phyloP scores from a whole-genome alignment of 1,140 invertebrate species.

The Gryon sp. region DNA sequence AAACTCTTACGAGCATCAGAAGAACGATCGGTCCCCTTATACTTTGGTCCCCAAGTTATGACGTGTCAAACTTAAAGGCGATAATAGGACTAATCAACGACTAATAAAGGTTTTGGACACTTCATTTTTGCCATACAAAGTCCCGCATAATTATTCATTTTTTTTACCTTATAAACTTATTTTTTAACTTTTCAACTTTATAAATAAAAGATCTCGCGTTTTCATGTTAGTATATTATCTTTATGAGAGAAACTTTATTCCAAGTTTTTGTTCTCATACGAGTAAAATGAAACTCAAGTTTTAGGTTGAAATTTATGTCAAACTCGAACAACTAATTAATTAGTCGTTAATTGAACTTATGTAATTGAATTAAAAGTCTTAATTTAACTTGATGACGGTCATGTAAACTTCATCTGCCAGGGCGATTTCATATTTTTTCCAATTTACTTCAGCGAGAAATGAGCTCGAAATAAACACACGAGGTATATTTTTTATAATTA shows the following conservation, averaged over 20 bases:
- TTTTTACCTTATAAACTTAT: not conserved
- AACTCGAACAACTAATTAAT: constrained; percentile 9
- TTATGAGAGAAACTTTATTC: too few relatives aligned
- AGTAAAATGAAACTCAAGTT: too few relatives aligned
- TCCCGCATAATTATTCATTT: not conserved
- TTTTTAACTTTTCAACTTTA: too few relatives aligned
- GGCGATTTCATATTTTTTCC: constrained; percentile 33
- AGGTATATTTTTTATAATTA: constrained; percentile 27
- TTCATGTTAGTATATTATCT: too few relatives aligned
- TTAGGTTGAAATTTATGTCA: too few relatives aligned
- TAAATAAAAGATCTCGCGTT: too few relatives aligned
- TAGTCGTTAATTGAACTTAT: constrained; percentile 22
- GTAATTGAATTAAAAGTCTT: constrained; percentile 23
- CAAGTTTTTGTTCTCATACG: too few relatives aligned
- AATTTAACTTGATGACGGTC: not conserved
- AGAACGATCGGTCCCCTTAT: not conserved
- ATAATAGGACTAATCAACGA: constrained; percentile 52
- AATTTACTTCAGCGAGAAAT: constrained; percentile 5
- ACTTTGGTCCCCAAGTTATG: constrained; percentile 36
- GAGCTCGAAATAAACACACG: too few relatives aligned
- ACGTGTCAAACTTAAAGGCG: constrained; percentile 49
- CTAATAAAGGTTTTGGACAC: constrained; percentile 44
- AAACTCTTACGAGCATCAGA: constrained; percentile 23
- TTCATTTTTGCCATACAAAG: constrained; percentile 35
- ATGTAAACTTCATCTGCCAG: constrained; percentile 13